Evolutionary conservation across 2,888 invertebrate species (phyloP).

Genomic region (Dinocampus coccinellae): DNA sequence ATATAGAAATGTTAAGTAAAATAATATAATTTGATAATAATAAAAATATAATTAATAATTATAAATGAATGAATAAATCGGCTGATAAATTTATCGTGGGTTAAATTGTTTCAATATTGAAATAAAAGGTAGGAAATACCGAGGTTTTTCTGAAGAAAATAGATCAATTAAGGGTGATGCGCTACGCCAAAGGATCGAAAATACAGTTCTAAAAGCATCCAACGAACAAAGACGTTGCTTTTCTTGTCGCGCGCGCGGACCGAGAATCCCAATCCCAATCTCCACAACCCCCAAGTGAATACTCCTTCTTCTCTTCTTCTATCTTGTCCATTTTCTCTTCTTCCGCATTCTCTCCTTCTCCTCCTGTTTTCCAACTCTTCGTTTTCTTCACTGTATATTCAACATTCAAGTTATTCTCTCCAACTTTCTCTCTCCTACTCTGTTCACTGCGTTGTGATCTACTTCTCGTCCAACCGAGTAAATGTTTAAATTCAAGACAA

Average conservation of each 20-base stretch:
- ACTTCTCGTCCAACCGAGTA: slow-evolving; percentile 51
- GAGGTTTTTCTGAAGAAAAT: slow-evolving; percentile 15
- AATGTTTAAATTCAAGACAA: slow-evolving; percentile 60
- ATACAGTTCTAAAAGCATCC: slow-evolving; percentile 24
- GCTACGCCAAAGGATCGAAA: slow-evolving; percentile 5
- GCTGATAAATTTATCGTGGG: slow-evolving; percentile 18
- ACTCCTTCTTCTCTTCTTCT: slow-evolving; percentile 11
- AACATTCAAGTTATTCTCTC: slow-evolving; percentile 23
- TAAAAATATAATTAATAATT: not conserved
- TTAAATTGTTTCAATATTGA: not conserved
- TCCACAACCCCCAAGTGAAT: slow-evolving; percentile 1
- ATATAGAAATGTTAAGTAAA: not conserved
- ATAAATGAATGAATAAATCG: slow-evolving; percentile 17
- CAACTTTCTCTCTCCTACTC: not conserved
- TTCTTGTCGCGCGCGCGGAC: slow-evolving; percentile 38
- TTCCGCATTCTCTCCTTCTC: slow-evolving; percentile 16
- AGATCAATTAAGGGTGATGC: slow-evolving; percentile 23
- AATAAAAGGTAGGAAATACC: not conserved
- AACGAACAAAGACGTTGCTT: slow-evolving; percentile 40
- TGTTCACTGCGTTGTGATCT: slow-evolving; percentile 9
- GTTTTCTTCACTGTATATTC: not conserved
- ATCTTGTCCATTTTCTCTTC: not conserved
- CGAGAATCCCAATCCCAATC: slow-evolving; percentile 41
- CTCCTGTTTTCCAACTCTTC: too few species aligned
- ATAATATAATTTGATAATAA: not conserved